Percentiles rank a stretch among this genome's conserved stretches.
Evolutionary conservation across 2,888 invertebrate species (phyloP).

Genomic region (Cephus runcator): DNA sequence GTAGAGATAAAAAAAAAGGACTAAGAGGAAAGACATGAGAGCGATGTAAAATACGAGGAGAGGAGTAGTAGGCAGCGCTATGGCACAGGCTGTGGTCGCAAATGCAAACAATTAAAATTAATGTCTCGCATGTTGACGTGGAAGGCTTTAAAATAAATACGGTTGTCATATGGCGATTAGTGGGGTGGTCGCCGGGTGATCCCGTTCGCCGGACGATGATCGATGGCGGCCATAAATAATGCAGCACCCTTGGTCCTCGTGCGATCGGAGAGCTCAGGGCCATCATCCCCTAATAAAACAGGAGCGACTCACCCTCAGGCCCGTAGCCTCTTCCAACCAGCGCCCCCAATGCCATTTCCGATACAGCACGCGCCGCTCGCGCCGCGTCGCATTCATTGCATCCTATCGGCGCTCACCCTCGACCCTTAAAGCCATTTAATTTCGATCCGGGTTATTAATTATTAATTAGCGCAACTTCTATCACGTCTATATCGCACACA

Average conservation of each 20-base stretch:
- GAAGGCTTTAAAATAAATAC: constrained; percentile 60
- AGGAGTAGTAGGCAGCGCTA: not conserved
- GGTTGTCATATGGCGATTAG: constrained; percentile 65
- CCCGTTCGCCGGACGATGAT: constrained; percentile 58
- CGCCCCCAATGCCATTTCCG: constrained; percentile 50
- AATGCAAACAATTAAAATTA: constrained; percentile 58
- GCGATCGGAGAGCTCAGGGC: constrained; percentile 39
- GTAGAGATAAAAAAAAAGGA: not conserved
- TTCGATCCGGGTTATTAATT: constrained; percentile 64
- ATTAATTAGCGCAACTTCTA: constrained; percentile 61
- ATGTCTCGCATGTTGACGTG: constrained; percentile 52
- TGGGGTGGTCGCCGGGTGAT: constrained; percentile 53
- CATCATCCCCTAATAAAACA: constrained; percentile 34
- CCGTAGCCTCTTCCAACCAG: constrained; percentile 19
- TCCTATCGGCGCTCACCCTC: constrained; percentile 49
- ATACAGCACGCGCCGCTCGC: constrained; percentile 36
- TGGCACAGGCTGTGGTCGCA: constrained; percentile 19
- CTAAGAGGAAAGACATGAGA: not conserved
- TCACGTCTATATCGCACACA: constrained; percentile 61
- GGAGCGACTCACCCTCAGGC: constrained; percentile 37
- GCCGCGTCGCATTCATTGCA: constrained; percentile 31
- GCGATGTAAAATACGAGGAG: not conserved
- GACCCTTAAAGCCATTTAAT: constrained; percentile 62
- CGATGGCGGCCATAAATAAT: constrained; percentile 64
- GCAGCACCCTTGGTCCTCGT: constrained; percentile 53